Base-by-base conservation (phyloP, 2,113 vertebrate genomes). In the Elephas maximus region DNA sequence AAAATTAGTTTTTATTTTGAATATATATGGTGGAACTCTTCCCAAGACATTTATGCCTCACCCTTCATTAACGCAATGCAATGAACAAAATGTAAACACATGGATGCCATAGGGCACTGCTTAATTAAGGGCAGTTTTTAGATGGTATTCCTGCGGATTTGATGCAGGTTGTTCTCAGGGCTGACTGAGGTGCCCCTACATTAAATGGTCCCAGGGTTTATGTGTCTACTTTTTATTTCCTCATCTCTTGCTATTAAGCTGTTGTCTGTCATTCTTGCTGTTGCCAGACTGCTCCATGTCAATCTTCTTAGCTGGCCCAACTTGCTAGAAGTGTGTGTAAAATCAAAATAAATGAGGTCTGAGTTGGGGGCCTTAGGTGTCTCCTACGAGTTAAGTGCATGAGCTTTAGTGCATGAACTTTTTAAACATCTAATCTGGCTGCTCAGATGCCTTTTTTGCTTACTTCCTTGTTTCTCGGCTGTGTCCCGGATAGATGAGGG, bases 401-500 rank as follows among this genome's bases (percentile, higher is more conserved):
- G 98, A 94, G 96, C 97, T 88, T 78, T 93, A 87, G 71, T 97
- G 97, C 95, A 87, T 98, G 98, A 87, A 95, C 91, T 77, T 95
- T 82, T 69, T 45, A 77, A 95, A 95, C 90, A 65, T 97, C 95
- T 97, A 93, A 97, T 71, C 93, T 95, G 98, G 97, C 97, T 96
- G 97, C 98, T 98, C 95, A 97, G 97, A 98, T 88, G 88, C 97
- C 96, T 98, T 97, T 98, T 98, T 96, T 98, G 98, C 97, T 98
- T 97, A 97, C 96, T 97, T 98, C 97, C 98, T 98, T 98, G 97
- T 97, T 97, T 97, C 98, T 98, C 96, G 97, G 97, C 97, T 98
- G 96, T 98, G 97, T 98, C 97, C 98, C 98, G 97, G 96, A 98
- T 98, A 98, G 98, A 98, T 98, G 98, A 98, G 98, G 98, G 97